phyloP scores from a whole-genome alignment of 2,797 vertebrate genomes.

The Trachurus trachurus region DNA sequence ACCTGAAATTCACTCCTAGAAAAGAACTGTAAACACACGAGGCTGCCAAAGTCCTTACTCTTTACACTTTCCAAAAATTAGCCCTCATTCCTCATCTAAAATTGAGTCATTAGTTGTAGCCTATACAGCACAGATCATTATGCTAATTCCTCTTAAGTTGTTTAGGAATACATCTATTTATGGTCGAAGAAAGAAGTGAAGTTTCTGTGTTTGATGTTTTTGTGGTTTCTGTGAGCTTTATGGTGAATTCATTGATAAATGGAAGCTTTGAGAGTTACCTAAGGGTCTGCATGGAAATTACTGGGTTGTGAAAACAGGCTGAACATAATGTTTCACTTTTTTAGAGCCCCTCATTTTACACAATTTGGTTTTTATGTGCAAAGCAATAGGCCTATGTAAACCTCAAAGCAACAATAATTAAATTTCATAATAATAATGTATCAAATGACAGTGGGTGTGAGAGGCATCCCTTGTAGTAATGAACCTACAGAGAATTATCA shows the following conservation, averaged over 20 bases:
- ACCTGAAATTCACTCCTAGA: slow-evolving; percentile 45
- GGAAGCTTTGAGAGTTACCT: neutral
- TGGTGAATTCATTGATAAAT: slow-evolving; percentile 7
- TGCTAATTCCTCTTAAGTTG: slow-evolving; percentile 62
- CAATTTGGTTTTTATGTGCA: neutral
- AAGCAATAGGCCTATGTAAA: neutral
- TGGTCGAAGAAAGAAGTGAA: slow-evolving; percentile 49
- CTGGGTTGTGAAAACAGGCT: neutral
- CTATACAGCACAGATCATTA: slow-evolving; percentile 63
- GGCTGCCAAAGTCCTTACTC: slow-evolving; percentile 40
- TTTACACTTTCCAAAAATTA: slow-evolving; percentile 43
- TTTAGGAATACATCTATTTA: slow-evolving; percentile 66
- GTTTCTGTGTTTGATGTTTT: slow-evolving; percentile 36
- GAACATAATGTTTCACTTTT: neutral
- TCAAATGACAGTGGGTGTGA: neutral
- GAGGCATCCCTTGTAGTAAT: neutral
- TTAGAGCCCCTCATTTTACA: neutral
- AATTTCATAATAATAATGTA: neutral
- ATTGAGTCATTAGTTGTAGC: slow-evolving; percentile 57
- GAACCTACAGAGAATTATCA: neutral
- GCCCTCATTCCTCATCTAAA: slow-evolving; percentile 54
- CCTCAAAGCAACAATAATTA: neutral
- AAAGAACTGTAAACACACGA: slow-evolving; percentile 53
- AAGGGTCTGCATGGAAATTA: neutral
- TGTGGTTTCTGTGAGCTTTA: slow-evolving; percentile 19